phyloP scores from a whole-genome alignment of 2,888 invertebrate species.

The Shargacucullia verbasci region DNA sequence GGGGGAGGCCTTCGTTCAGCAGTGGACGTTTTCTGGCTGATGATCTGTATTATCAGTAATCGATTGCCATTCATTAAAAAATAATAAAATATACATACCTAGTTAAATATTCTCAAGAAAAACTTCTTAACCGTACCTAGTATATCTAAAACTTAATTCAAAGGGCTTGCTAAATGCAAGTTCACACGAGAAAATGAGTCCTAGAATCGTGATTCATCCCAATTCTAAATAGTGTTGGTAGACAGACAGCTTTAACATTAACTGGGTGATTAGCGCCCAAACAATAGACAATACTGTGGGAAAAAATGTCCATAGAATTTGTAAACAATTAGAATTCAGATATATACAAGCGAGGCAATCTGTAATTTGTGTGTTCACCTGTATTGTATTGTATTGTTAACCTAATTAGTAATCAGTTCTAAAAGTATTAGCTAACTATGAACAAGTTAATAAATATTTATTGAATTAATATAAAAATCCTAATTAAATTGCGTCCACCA shows the following conservation, averaged over 20 bases:
- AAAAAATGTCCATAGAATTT: conserved; percentile 40
- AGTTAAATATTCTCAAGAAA: neutral
- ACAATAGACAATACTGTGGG: conserved; percentile 56
- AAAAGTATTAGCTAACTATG: neutral
- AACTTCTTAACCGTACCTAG: too few relatives aligned
- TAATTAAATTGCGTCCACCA: too few relatives aligned
- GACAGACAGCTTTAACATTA: conserved; percentile 23
- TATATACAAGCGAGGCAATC: conserved; percentile 3
- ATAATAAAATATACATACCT: too few relatives aligned
- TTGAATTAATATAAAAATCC: too few relatives aligned
- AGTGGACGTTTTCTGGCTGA: too few relatives aligned
- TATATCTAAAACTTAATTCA: too few relatives aligned
- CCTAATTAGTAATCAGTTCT: conserved; percentile 4
- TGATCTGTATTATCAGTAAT: too few relatives aligned
- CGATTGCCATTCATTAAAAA: too few relatives aligned
- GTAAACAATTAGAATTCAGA: conserved; percentile 21
- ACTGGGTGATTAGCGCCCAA: conserved; percentile 40
- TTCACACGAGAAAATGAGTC: conserved; percentile 40
- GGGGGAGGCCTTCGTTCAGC: too few relatives aligned
- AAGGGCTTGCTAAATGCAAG: conserved; percentile 2
- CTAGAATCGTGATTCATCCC: conserved; percentile 44
- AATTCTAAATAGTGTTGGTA: conserved; percentile 40
- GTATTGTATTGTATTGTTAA: conserved; percentile 4
- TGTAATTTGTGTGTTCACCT: conserved; percentile 9
- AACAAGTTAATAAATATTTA: too few relatives aligned